Conservation (phyloP, 2,888 invertebrate species). For the Tetramorium bicarinatum region DNA sequence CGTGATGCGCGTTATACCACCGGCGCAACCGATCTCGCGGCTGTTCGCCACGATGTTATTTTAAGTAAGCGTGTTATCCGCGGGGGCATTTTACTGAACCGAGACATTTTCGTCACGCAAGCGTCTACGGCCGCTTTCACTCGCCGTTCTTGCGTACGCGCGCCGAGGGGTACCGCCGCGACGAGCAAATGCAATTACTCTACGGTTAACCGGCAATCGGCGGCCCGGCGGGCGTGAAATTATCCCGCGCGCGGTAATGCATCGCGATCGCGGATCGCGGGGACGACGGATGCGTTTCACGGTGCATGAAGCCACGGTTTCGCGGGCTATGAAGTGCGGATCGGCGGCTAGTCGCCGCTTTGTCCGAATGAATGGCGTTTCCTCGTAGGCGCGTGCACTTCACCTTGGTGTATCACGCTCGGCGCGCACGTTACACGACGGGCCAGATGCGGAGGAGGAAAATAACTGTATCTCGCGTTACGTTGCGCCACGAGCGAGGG, state of each 20-base stretch:
- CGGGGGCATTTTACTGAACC: neutral
- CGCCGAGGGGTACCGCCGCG: conserved; percentile 57
- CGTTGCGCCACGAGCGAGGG: neutral
- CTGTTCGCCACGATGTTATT: neutral
- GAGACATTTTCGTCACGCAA: conserved; percentile 37
- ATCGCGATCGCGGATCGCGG: conserved; percentile 56
- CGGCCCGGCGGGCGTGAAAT: conserved; percentile 67
- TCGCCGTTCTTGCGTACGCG: conserved; percentile 35
- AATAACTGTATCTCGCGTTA: conserved; percentile 12
- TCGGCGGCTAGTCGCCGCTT: conserved; percentile 68
- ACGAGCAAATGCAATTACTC: conserved; percentile 64
- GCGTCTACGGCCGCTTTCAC: conserved; percentile 61
- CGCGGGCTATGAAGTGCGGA: conserved; percentile 56
- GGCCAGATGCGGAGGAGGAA: neutral
- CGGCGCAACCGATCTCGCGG: neutral
- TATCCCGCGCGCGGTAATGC: conserved; percentile 41
- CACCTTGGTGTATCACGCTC: conserved; percentile 64
- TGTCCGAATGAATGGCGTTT: conserved; percentile 54
- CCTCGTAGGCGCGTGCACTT: conserved; percentile 63
- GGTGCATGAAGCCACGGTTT: conserved; percentile 62
- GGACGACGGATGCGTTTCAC: conserved; percentile 64
- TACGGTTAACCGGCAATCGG: conserved; percentile 70
- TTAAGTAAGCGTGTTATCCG: neutral
- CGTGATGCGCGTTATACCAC: neutral
- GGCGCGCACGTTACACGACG: neutral